Conservation (phyloP, 2,888 invertebrate genomes). For the Sthenelais limicola region DNA sequence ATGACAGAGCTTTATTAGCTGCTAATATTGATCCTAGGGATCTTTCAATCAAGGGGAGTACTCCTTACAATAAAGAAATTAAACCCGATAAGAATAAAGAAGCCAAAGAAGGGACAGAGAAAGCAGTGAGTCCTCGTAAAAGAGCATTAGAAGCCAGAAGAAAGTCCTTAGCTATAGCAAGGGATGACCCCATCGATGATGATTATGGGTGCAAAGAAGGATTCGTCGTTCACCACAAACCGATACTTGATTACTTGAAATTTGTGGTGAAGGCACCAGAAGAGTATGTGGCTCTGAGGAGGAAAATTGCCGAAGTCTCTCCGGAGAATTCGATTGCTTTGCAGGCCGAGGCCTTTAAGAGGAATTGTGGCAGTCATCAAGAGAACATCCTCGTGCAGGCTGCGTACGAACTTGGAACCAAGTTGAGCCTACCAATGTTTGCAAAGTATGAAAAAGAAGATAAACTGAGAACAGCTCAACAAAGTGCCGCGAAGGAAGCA, state of each 20-base stretch:
- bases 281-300: constrained; percentile 5
- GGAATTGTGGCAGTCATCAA: background rate
- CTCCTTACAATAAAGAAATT: background rate
- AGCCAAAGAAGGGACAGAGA: background rate
- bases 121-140: background rate
- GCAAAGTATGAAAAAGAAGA: constrained; percentile 19
- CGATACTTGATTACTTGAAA: constrained; percentile 16
- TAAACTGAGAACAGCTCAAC: background rate
- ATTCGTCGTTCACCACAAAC: constrained; percentile 14
- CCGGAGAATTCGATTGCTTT: background rate
- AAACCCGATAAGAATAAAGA: background rate
- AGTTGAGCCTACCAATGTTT: constrained; percentile 1
- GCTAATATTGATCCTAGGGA: constrained; percentile 3
- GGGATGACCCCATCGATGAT: constrained; percentile 24
- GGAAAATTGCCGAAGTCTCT: background rate
- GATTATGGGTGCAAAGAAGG: constrained; percentile 16
- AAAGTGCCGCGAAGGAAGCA: background rate
- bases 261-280: background rate
- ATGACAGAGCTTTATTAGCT: background rate
- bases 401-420: constrained; percentile 4
- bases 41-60: background rate
- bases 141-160: background rate
- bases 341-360: background rate
- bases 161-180: background rate
- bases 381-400: background rate